These are phyloP conservation scores for Delia radicum DNA, from an alignment of 1,140 invertebrate genomes.

Conservation along the genomic window DNA sequence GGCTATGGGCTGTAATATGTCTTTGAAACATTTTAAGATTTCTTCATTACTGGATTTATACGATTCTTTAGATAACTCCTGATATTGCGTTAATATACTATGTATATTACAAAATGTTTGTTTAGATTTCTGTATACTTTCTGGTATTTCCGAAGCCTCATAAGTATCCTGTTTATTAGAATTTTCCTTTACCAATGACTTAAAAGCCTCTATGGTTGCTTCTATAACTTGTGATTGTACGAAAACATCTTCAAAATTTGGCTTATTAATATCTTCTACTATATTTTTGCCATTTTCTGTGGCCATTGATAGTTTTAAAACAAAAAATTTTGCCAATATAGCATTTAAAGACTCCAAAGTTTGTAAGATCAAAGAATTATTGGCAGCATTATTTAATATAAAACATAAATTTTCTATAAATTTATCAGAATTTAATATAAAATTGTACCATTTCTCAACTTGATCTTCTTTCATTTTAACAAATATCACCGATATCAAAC, in stretches of 20 bases:
- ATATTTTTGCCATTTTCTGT: constrained; percentile 28
- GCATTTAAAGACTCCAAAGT: constrained; percentile 62
- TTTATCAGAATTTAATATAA: constrained; percentile 56
- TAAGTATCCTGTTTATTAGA: constrained; percentile 32
- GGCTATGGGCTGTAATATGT: constrained; percentile 28
- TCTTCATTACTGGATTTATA: constrained; percentile 38
- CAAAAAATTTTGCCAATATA: constrained; percentile 55
- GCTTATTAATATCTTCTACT: constrained; percentile 31
- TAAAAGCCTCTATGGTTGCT: constrained; percentile 48
- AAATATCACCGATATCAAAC: constrained; percentile 60
- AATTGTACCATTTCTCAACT: constrained; percentile 57
- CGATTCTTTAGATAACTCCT: constrained; percentile 35
- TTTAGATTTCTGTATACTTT: constrained; percentile 36
- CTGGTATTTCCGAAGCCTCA: constrained; percentile 26
- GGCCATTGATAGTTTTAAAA: constrained; percentile 43
- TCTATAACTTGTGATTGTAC: constrained; percentile 41
- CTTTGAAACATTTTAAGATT: constrained; percentile 34
- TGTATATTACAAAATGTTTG: constrained; percentile 52
- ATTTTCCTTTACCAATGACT: constrained; percentile 32
- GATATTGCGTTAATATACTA: constrained; percentile 50
- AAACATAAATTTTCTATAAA: constrained; percentile 63
- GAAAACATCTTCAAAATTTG: constrained; percentile 46
- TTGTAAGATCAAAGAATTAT: constrained; percentile 61
- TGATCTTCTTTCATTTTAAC: constrained; percentile 52
- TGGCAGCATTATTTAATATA: constrained; percentile 68